These are phyloP conservation scores for Psettodes erumei DNA, from an alignment of 2,113 vertebrate genomes.

Conservation along the genomic window DNA sequence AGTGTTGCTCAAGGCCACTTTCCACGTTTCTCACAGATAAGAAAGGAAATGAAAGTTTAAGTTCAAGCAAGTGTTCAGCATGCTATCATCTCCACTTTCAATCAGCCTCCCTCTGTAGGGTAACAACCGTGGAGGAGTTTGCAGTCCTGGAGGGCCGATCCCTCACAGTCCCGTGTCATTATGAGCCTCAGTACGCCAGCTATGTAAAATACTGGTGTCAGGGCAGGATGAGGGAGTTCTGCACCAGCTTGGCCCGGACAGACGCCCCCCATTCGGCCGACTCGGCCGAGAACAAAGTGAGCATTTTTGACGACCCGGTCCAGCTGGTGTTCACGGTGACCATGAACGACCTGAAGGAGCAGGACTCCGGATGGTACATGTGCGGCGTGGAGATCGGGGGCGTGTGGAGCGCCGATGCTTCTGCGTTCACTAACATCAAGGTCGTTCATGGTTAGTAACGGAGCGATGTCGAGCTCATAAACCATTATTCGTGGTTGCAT, in stretches of 20 bases:
- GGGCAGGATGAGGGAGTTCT: conserved; percentile 75
- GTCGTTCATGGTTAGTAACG: conserved; percentile 78
- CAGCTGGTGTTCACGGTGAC: conserved; percentile 79
- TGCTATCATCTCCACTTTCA: conserved; percentile 15
- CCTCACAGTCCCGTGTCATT: conserved; percentile 76
- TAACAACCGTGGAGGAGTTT: conserved; percentile 57
- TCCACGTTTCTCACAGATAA: background rate
- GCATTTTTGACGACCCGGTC: conserved; percentile 71
- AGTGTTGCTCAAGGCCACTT: conserved; percentile 34
- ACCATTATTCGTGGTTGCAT: background rate
- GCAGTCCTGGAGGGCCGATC: conserved; percentile 72
- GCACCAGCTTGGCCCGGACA: conserved; percentile 73
- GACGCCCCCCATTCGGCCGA: conserved; percentile 23
- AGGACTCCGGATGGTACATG: conserved; percentile 78
- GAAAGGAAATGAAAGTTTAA: background rate
- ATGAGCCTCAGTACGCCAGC: conserved; percentile 73
- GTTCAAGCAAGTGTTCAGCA: conserved; percentile 3
- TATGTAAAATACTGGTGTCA: conserved; percentile 83
- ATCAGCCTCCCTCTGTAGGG: conserved; percentile 59
- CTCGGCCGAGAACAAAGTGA: conserved; percentile 46
- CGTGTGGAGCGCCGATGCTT: conserved; percentile 66
- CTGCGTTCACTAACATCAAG: conserved; percentile 64
- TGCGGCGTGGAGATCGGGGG: conserved; percentile 79
- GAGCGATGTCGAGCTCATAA: background rate
- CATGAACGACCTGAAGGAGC: conserved; percentile 73